Evolutionary conservation across 1,140 invertebrate genomes (phyloP).

Genomic region (Drosophila ironensis): DNA sequence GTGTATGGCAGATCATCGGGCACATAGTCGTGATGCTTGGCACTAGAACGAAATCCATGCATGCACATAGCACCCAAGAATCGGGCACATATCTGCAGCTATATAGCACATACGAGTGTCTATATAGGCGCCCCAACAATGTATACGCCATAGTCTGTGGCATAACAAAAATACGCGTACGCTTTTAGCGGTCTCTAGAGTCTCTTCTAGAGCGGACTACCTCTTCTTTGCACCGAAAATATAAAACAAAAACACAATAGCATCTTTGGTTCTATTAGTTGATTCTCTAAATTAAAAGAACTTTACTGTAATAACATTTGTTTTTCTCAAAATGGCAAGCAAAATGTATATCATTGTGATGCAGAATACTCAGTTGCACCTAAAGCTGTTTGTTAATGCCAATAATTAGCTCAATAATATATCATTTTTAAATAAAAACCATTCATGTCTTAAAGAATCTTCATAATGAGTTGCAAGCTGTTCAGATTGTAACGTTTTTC

Average conservation of each 20-base stretch:
- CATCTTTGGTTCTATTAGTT: background rate
- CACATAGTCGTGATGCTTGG: constrained; percentile 24
- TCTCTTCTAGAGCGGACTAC: background rate
- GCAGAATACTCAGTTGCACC: no score
- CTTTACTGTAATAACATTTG: no score
- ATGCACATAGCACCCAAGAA: constrained; percentile 36
- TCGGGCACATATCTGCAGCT: constrained; percentile 13
- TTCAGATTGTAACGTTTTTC: no score
- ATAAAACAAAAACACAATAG: background rate
- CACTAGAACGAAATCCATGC: constrained; percentile 36
- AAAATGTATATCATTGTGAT: no score
- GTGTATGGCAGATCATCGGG: constrained; percentile 4
- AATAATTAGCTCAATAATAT: no score
- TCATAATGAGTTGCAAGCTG: no score
- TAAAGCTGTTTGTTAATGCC: no score
- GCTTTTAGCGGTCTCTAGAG: background rate
- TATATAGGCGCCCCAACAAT: constrained; percentile 18
- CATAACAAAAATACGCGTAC: constrained; percentile 59
- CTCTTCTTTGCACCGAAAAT: background rate
- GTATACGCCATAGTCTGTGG: constrained; percentile 53
- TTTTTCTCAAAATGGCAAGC: no score
- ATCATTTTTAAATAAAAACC: no score
- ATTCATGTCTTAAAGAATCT: no score
- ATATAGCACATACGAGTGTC: constrained; percentile 19
- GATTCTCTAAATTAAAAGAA: no score